Evolutionary conservation across 2,113 vertebrate species (phyloP).

Genomic region (Nannobrachium achirus): DNA sequence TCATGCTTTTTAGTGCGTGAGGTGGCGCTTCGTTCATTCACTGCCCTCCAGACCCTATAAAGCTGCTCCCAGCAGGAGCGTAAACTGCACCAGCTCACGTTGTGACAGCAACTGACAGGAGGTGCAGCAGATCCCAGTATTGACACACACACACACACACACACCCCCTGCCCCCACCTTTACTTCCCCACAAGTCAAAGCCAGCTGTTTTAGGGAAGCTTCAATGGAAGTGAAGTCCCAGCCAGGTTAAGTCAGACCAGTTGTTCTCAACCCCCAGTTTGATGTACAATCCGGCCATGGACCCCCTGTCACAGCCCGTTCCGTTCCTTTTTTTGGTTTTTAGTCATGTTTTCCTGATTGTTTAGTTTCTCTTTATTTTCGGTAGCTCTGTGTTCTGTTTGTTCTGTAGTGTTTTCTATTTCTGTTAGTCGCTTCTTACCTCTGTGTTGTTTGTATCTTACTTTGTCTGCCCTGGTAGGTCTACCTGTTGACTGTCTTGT

Average conservation of each 20-base stretch:
- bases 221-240: background rate
- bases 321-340: too few species aligned
- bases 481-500: too few species aligned
- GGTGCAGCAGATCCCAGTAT: conserved; percentile 6
- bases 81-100: background rate
- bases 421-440: too few species aligned
- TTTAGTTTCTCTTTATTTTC: too few species aligned
- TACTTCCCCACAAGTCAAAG: background rate
- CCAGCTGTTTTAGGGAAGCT: background rate
- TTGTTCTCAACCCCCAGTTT: background rate
- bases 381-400: too few species aligned
- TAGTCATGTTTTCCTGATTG: too few species aligned
- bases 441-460: too few species aligned
- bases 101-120: background rate
- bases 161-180: background rate
- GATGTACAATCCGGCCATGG: too few species aligned
- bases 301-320: too few species aligned
- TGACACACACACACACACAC: background rate
- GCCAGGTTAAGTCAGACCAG: background rate
- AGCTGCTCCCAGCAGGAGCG: background rate
- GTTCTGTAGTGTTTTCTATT: too few species aligned
- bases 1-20: background rate
- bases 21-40: background rate
- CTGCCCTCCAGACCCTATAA: background rate
- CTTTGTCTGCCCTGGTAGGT: too few species aligned